Base-by-base conservation (phyloP, 1,140 invertebrate genomes). In the Manduca sexta region DNA sequence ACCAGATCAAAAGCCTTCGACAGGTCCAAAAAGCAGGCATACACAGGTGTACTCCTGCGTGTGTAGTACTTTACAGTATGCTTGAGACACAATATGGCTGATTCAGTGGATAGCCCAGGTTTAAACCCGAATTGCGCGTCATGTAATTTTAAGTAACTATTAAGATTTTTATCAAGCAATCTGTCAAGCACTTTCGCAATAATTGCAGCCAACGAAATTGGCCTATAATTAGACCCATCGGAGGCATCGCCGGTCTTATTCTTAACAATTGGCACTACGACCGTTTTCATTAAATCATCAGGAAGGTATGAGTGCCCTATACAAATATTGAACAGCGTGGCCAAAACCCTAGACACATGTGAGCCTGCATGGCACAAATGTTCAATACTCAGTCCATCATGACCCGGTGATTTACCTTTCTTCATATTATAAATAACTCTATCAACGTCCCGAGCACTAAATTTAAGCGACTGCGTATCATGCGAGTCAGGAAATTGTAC, bases 1-100 rank as follows among this genome's bases (percentile, higher is more conserved):
- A 45, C 33, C 2, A 45, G 12, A 5, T 45, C 44, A 14, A 37
- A 45, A 35, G n/a, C n/a, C n/a, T n/a, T n/a, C n/a, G n/a, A n/a
- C n/a, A n/a, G n/a, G n/a, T n/a, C n/a, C n/a, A n/a, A 31, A 15
- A 34, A 35, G 11, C 29, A 33, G 7, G 42, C 42, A 15, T 45
- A 45, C 5, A 45, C 31, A n/a, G 33, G 33, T 6, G 33, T 45
- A 10, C 16, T 37, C 12, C 44, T 18, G 4, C 6, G 7, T 1
- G 33, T 37, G 33, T 45, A 45, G 17, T 35, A 35, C 33, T 21
- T 11, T 6, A 45, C 44, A 26, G 44, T 45, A 0, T 34, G 31
- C 14, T 37, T 45, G 12, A 45, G 30, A 7, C 31, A 7, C 11
- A 35, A n/a, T 10, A 45, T 45, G 2, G 44, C 44, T 8, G 14